Evolutionary conservation across 2,797 vertebrate genomes (phyloP), one percentile per base, ranked within the genome.

Genomic region (Rhincodon typus): DNA sequence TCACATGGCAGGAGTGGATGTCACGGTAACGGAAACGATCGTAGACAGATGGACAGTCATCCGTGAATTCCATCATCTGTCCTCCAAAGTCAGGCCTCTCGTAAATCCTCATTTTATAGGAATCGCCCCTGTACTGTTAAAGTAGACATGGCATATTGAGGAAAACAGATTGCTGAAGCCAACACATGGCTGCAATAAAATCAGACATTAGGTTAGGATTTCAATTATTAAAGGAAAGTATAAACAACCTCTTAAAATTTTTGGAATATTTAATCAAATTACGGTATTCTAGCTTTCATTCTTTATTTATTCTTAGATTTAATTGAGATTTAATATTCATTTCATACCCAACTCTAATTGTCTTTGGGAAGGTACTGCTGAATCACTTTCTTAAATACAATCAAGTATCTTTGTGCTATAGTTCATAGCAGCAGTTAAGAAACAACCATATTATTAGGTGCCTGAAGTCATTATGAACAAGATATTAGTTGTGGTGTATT

Each of bases 11-110:
- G 96, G 98, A 98, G 97, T 97, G 98, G 96, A 98, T 97, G 96
- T 98, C 97, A 96, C 96, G 97, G 97, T 96, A 96, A 82, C 94
- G 97, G 97, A 98, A 98, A 42, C 97, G 97, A 0, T 98, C 97
- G 10, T 96, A 96, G 96, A 98, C 96, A 34, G 97, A 98, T 96
- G 98, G 97, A 97, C 98, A 98, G 97, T 98, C 98, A 0, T 98
- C 98, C 96, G 97, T 97, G 97, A 98, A 97, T 97, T 98, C 98
- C 98, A 98, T 98, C 38, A 96, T 97, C 96, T 97, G 96, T 96
- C 98, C 98, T 95, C 96, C 96, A 97, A 98, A 97, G 70, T 98
- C 97, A 1, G 98, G 98, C 95, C 97, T 97, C 97, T 97, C 98
- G 97, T 97, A 98, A 96, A 98, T 97, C 96, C 96, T 98, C 97